Percentiles rank a stretch among this genome's conserved stretches.
Evolutionary conservation across 2,888 invertebrate genomes (phyloP).

Genomic region (Drosophila robusta): DNA sequence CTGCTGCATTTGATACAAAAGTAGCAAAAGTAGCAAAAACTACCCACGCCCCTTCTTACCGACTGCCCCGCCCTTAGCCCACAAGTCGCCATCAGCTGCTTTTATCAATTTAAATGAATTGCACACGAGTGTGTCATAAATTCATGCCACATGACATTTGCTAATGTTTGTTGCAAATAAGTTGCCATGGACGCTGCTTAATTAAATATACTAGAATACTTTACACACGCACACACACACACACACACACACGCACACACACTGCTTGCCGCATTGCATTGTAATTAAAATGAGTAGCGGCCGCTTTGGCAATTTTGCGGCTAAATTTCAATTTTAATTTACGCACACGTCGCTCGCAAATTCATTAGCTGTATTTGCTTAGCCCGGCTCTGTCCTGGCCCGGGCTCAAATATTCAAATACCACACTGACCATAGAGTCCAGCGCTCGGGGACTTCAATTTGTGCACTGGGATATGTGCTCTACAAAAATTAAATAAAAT

Average conservation of each 20-base stretch:
- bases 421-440: background rate
- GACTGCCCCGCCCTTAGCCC: background rate
- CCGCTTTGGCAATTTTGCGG: constrained; percentile 46
- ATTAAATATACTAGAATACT: constrained; percentile 61
- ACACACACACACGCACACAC: background rate
- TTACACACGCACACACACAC: constrained; percentile 12
- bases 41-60: background rate
- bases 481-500: constrained; percentile 22
- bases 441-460: constrained; percentile 3
- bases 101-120: constrained; percentile 83
- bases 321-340: constrained; percentile 67
- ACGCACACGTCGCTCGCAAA: constrained; percentile 34
- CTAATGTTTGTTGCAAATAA: constrained; percentile 68
- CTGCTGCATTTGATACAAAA: constrained; percentile 72
- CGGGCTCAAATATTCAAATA: background rate
- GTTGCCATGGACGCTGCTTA: constrained; percentile 57
- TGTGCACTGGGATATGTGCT: constrained; percentile 11
- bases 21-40: constrained; percentile 42
- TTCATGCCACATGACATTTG: constrained; percentile 75
- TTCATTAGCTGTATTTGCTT: constrained; percentile 55
- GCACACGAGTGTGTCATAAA: constrained; percentile 81
- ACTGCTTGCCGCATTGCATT: constrained; percentile 50
- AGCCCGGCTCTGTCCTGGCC: background rate
- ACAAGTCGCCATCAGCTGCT: constrained; percentile 41
- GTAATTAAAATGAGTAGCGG: constrained; percentile 69